Conservation (phyloP, 2,113 vertebrate species). For the Eudorcas thomsonii region DNA sequence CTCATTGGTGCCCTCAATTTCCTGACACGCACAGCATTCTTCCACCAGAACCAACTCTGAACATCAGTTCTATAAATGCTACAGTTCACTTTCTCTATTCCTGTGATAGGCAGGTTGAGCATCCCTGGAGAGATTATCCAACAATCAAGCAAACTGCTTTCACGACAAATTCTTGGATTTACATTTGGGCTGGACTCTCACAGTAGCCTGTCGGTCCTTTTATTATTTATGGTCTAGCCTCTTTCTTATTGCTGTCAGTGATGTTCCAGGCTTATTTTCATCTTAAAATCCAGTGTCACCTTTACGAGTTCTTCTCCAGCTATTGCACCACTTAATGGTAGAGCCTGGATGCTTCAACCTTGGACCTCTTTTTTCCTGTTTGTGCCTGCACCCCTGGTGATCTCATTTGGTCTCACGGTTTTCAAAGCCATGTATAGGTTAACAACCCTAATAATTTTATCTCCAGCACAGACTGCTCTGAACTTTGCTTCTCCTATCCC, state of each 20-base stretch:
- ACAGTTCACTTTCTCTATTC: neutral
- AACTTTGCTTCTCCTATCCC: neutral
- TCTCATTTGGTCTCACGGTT: neutral
- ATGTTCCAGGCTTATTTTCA: neutral
- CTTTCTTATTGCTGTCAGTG: neutral
- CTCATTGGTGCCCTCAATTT: neutral
- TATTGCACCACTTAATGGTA: neutral
- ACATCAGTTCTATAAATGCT: neutral
- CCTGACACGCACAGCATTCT: neutral
- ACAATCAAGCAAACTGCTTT: neutral
- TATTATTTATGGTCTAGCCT: neutral
- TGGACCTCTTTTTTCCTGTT: neutral
- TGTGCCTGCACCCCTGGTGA: neutral
- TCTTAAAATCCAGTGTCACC: neutral
- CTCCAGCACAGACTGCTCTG: neutral
- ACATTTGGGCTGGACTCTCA: neutral
- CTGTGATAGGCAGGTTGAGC: neutral
- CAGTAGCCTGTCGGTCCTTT: neutral
- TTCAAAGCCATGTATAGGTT: neutral
- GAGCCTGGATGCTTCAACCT: neutral
- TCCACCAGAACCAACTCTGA: neutral
- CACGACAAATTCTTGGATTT: neutral
- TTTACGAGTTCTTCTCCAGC: neutral
- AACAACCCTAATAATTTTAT: neutral
- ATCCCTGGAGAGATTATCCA: neutral